Base-by-base conservation (phyloP, 1,140 invertebrate genomes). In the Panulirus ornatus region DNA sequence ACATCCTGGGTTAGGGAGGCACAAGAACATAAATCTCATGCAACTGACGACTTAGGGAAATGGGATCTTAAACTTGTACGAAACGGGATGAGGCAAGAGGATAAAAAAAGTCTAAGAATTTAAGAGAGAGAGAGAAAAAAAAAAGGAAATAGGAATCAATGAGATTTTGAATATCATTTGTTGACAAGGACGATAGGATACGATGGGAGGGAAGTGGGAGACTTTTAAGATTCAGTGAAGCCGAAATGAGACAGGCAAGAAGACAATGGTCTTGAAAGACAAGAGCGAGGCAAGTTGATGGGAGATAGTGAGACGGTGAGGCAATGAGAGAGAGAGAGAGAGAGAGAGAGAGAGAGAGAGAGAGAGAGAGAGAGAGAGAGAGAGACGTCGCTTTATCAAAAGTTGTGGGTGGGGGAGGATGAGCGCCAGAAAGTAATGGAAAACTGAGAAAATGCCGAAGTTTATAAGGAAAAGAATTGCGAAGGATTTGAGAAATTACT, bases 101-200 rank as follows among this genome's bases (percentile, higher is more conserved):
- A 58, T 58, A 11, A 11, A 11, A 58, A 11, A 11, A n/a, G 11
- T 58, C 11, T 22, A 58, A 58, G 51, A 22, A 22, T 11, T 11
- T 58, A 58, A 58, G n/a, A 30, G n/a, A 30, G 71, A 30, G 71
- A 75, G 71, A 75, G 71, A 75, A 36, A 30, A 14, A 75, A 30
- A 75, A 36, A 75, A 36, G n/a, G 71, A 30, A 2, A 38, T 19
- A 36, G 36, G n/a, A 30, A 30, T 1, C n/a, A 1, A 30, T 16
- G 36, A 75, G 36, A 2, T 30, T 19, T 3, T 16, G 36, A 30
- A 75, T 19, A 5, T 2, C 22, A 36, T 30, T 19, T 27, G 71
- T 5, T 1, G 14, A 2, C 2, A 30, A 36, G 36, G 36, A 30
- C 14, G 36, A 30, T 2, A 30, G 36, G n/a, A 36, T 3, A 30